A percentile compares a stretch with the other conserved stretches of the same genome.
Evolutionary conservation across 2,113 vertebrate species (phyloP).

Genomic region (Eonycteris spelaea): DNA sequence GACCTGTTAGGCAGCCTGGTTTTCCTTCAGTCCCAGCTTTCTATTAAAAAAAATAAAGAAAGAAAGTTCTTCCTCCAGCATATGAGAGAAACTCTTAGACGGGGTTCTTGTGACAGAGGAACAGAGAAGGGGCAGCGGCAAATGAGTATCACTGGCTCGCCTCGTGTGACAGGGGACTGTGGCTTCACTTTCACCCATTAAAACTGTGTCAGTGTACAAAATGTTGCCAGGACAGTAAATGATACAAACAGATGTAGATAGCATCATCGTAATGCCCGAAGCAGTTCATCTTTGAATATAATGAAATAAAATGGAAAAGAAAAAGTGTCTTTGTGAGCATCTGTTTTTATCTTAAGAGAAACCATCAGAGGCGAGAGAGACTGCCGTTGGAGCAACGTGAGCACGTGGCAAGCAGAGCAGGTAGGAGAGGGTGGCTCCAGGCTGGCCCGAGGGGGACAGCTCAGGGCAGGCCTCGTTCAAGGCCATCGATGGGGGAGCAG

Average conservation of each 20-base stretch:
- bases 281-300: background rate
- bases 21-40: background rate
- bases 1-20: background rate
- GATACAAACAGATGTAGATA: slow-evolving; percentile 37
- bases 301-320: background rate
- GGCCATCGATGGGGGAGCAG: background rate
- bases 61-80: background rate
- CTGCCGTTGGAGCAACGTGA: background rate
- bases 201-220: background rate
- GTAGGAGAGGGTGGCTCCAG: background rate
- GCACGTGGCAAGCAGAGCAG: background rate
- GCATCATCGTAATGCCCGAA: background rate
- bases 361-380: background rate
- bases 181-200: background rate
- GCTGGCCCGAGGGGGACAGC: background rate
- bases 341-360: slow-evolving; percentile 39
- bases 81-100: background rate
- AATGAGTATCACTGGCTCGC: background rate
- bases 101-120: background rate
- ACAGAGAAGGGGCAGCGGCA: background rate
- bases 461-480: background rate
- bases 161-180: background rate
- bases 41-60: background rate
- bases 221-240: slow-evolving; percentile 46
- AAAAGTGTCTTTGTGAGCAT: background rate